Evolutionary conservation across 1,140 invertebrate genomes (phyloP), one percentile per base, ranked within the genome.

Genomic region (Drosophila punjabiensis): DNA sequence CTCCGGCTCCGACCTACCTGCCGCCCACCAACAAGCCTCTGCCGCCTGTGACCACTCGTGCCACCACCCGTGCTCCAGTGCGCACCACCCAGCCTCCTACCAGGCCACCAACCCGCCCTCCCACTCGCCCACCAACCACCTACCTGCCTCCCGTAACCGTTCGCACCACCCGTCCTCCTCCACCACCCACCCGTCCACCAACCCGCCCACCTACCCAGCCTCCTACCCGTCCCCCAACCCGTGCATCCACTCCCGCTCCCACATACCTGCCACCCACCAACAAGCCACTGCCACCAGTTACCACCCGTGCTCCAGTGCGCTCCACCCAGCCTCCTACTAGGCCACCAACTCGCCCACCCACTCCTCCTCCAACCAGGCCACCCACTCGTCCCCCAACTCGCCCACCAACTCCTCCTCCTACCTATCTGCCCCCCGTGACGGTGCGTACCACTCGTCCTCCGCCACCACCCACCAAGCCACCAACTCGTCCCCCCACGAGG

Each of bases 241-340:
- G 37, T 39, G 37, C 43, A 48, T 14, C 60, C 50, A 18, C 71
- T 76, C 58, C 68, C 62, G 16, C 71, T 37, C 56, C 64, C 1
- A 89, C 90, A 8, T 86, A 89, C n/a, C 52, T 82, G 78, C 87
- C 88, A 48, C 84, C 83, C 24, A 84, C 82, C 28, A 82, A 69
- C 41, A 82, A 79, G 70, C 79, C 79, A 3, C 52, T 41, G 14
- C 50, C 80, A 16, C 80, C 84, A 7, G 80, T 66, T 11, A 90
- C 79, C 10, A 76, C 75, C 13, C 78, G 69, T 30, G 32, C 11
- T 3, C 65, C 70, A 24, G 56, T 60, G 60, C 69, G 24, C 20
- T 82, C 83, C 24, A 83, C 68, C 14, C 80, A 78, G 69, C 81
- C 81, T 24, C 70, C 70, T 41, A 20, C 71, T 47, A 5, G 60